Base-by-base conservation (phyloP, 2,797 vertebrate genomes). In the Amblyopsis hoosieri region DNA sequence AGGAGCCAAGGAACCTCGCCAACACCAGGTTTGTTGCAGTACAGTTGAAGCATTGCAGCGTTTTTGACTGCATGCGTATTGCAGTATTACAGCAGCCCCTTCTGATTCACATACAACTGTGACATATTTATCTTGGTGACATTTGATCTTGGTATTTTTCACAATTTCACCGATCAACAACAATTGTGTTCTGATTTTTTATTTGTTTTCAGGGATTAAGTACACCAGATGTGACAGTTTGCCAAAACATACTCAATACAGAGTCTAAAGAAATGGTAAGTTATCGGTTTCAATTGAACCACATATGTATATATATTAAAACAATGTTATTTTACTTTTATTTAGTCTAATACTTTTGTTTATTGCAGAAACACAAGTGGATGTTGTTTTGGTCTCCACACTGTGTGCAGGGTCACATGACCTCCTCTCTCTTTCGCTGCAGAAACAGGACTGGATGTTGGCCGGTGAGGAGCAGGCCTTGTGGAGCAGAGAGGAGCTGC, bases 391-490 rank as follows among this genome's bases (percentile, higher is more conserved):
- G 3, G 1, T 51, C 4, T 60, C 23, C 23, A 29, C 23, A 4
- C 23, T 29, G 23, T 29, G 23, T 4, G 23, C 23, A 29, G 23
- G 23, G 23, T 29, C 23, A 12, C 7, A 2, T 5, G 8, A 45
- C 37, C 1, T 23, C 11, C 57, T 13, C 37, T 53, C 14, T 14
- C 63, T 19, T 1, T 64, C 12, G 0, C 37, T 14, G 19, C 23
- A 88, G 89, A 45, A 42, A 1, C 2, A 0, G 23, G 66, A 48
- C 12, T 97, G 95, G 94, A 77, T 96, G 71, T 96, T 96, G 83
- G 91, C 95, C 79, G 94, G 95, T 78, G 93, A 96, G 68, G 96
- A 97, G 81, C 87, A 72, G 70, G 90, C 93, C 75, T 84, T 98
- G 62, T 91, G 90, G 72, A 92, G 93, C 64, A 92, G 90, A 63